A percentile compares a stretch with the other conserved stretches of the same genome.
These are phyloP conservation scores for Athene cunicularia DNA, from an alignment of 2,113 vertebrate species.

Conservation along the genomic window DNA sequence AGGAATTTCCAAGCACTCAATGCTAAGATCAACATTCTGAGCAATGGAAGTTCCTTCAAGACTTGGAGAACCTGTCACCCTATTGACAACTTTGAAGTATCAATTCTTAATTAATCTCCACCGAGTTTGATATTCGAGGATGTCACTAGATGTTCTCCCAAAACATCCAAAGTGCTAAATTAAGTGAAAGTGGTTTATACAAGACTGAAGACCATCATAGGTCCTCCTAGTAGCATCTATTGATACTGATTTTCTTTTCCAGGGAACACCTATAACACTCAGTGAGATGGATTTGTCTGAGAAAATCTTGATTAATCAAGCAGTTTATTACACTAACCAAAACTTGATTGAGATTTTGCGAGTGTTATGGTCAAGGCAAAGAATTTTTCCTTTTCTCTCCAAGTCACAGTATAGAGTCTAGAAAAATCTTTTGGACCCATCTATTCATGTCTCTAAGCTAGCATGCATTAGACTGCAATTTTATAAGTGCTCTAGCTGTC, in stretches of 20 bases:
- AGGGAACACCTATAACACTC: background rate
- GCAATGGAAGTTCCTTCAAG: background rate
- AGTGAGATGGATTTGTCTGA: background rate
- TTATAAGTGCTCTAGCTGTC: background rate
- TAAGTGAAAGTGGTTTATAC: background rate
- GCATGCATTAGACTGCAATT: background rate
- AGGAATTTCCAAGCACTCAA: background rate
- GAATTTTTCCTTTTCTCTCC: background rate
- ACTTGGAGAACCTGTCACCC: background rate
- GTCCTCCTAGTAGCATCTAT: background rate
- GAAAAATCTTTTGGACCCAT: background rate
- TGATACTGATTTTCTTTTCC: background rate
- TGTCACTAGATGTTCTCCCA: background rate
- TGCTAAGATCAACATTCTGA: background rate
- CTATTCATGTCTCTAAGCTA: background rate
- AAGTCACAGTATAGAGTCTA: background rate
- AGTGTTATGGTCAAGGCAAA: background rate
- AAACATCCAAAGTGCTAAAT: background rate
- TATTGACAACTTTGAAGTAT: background rate
- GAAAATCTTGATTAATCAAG: background rate
- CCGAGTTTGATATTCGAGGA: background rate
- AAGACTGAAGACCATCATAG: background rate
- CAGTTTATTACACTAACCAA: background rate
- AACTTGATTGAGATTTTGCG: background rate
- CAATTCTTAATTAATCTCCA: background rate